These are phyloP conservation scores for Harpalus rufipes DNA, from an alignment of 2,888 invertebrate genomes.

Conservation along the genomic window DNA sequence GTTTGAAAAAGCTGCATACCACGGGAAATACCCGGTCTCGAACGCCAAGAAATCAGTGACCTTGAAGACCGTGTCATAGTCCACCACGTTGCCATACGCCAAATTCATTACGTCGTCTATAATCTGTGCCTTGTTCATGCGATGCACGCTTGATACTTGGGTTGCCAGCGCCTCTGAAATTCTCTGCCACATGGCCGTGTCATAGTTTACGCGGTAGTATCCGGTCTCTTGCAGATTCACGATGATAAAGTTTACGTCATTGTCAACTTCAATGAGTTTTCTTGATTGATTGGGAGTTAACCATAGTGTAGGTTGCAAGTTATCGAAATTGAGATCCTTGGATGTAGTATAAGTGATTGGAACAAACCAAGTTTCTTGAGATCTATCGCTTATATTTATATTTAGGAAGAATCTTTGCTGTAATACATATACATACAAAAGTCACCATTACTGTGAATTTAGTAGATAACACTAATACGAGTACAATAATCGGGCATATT, in stretches of 20 bases:
- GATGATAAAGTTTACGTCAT: constrained; percentile 81
- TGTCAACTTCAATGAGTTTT: not conserved
- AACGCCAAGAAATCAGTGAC: constrained; percentile 84
- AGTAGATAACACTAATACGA: too few species aligned
- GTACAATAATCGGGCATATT: too few species aligned
- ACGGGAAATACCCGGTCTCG: constrained; percentile 88
- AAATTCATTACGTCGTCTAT: constrained; percentile 89
- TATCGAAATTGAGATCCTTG: constrained; percentile 74
- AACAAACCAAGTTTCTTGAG: constrained; percentile 75
- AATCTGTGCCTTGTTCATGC: constrained; percentile 86
- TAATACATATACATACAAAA: constrained; percentile 18
- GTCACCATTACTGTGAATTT: too few species aligned
- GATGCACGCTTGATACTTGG: constrained; percentile 84
- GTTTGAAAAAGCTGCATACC: constrained; percentile 83
- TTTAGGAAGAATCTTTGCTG: constrained; percentile 70
- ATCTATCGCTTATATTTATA: constrained; percentile 28
- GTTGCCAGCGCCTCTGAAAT: constrained; percentile 79
- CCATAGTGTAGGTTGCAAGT: constrained; percentile 75
- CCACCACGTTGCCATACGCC: constrained; percentile 83
- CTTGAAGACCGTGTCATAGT: constrained; percentile 82
- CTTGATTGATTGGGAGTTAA: constrained; percentile 69
- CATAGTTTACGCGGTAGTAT: constrained; percentile 85
- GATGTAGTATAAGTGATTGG: constrained; percentile 79
- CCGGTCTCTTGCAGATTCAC: constrained; percentile 85
- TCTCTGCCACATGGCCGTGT: constrained; percentile 79